Percentiles rank a stretch among this genome's conserved stretches.
These are phyloP conservation scores for Castor canadensis DNA, from an alignment of 2,113 vertebrate genomes.

Conservation along the genomic window DNA sequence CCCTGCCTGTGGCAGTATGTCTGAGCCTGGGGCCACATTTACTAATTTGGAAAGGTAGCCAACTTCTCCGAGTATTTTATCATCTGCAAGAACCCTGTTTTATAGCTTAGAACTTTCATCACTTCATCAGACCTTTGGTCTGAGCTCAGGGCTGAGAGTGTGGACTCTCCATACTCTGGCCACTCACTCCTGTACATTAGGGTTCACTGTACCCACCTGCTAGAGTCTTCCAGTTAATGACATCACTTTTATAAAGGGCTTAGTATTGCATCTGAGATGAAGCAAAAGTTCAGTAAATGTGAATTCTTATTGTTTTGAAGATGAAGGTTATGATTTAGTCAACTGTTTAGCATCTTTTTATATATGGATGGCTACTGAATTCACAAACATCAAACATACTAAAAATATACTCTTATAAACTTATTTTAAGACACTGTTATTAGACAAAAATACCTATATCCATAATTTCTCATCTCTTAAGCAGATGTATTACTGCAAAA, in stretches of 20 bases:
- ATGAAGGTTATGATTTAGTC: not conserved
- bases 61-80: not conserved
- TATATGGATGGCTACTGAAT: not conserved
- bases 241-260: not conserved
- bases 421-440: not conserved
- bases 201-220: not conserved
- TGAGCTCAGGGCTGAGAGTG: too few species aligned
- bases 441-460: not conserved
- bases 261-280: not conserved
- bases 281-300: not conserved
- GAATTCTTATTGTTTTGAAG: not conserved
- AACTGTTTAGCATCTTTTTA: not conserved
- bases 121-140: too few species aligned
- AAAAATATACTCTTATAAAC: not conserved
- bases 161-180: not conserved
- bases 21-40: not conserved
- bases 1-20: not conserved
- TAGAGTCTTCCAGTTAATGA: not conserved
- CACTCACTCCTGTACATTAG: not conserved
- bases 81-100: not conserved
- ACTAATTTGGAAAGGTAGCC: not conserved
- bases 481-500: not conserved
- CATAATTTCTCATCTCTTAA: not conserved
- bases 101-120: not conserved
- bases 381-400: not conserved